These are phyloP conservation scores for Bombyx mandarina DNA, from an alignment of 1,140 invertebrate species.

Conservation along the genomic window DNA sequence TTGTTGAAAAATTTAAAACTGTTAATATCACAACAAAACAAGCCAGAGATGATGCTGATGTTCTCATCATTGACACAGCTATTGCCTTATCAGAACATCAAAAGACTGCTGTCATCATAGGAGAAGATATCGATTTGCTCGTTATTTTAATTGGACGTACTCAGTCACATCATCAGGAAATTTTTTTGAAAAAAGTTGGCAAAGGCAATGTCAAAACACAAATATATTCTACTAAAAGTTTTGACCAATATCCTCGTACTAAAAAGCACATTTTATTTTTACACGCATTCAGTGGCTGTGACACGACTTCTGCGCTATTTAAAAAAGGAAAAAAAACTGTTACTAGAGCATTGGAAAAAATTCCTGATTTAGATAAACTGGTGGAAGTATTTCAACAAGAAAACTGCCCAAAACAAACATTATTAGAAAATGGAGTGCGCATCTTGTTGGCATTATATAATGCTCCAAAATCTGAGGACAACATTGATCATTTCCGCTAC, in stretches of 20 bases:
- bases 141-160: slow-evolving; percentile 37
- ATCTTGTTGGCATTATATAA: slow-evolving; percentile 36
- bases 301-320: slow-evolving; percentile 36
- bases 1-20: slow-evolving; percentile 29
- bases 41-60: slow-evolving; percentile 40
- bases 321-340: slow-evolving; percentile 36
- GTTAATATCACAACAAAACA: slow-evolving; percentile 31
- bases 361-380: slow-evolving; percentile 29
- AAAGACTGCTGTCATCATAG: slow-evolving; percentile 35
- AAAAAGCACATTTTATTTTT: slow-evolving; percentile 37
- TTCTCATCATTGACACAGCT: slow-evolving; percentile 39
- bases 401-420: slow-evolving; percentile 31
- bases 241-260: slow-evolving; percentile 31
- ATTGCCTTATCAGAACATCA: slow-evolving; percentile 32
- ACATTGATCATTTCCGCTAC: slow-evolving; percentile 30
- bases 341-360: slow-evolving; percentile 22
- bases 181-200: slow-evolving; percentile 30
- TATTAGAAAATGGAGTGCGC: slow-evolving; percentile 33
- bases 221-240: slow-evolving; percentile 35
- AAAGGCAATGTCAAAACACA: slow-evolving; percentile 30
- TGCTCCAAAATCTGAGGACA: slow-evolving; percentile 38
- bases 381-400: slow-evolving; percentile 38
- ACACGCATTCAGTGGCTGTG: slow-evolving; percentile 42
- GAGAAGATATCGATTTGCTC: slow-evolving; percentile 48
- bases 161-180: slow-evolving; percentile 22